Conservation (phyloP, 2,888 invertebrate species). For the Apotomis betuletana region DNA sequence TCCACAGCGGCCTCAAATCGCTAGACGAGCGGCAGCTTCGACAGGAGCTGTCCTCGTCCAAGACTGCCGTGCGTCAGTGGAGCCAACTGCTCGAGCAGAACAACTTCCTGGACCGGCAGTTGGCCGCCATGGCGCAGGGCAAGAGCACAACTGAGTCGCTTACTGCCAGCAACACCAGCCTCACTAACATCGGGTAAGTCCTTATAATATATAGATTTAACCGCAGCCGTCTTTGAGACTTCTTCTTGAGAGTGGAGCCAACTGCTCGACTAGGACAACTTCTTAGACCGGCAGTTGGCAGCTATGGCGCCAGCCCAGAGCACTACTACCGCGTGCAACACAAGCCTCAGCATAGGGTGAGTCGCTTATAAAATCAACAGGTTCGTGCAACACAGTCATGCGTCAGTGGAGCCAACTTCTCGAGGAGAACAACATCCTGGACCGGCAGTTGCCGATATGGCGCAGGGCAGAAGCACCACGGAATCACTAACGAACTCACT, state of each 20-base stretch:
- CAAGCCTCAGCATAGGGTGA: no score
- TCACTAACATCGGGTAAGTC: conserved; percentile 78
- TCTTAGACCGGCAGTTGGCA: neutral
- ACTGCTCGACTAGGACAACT: neutral
- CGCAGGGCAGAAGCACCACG: conserved; percentile 72
- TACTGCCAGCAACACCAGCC: conserved; percentile 77
- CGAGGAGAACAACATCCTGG: conserved; percentile 75
- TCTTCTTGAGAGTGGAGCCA: neutral
- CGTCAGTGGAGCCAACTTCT: no score
- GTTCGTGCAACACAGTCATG: no score
- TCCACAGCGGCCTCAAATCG: conserved; percentile 79
- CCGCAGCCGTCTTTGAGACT: no score
- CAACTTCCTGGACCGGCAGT: conserved; percentile 71
- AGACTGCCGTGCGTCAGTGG: conserved; percentile 76
- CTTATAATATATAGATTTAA: conserved; percentile 8
- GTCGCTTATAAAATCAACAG: no score
- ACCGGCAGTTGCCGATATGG: conserved; percentile 75
- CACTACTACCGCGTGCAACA: no score
- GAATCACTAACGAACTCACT: conserved; percentile 57
- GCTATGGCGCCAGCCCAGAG: no score
- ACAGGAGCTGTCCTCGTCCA: conserved; percentile 76
- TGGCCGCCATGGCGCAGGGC: conserved; percentile 78
- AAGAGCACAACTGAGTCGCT: conserved; percentile 75
- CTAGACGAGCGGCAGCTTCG: conserved; percentile 77
- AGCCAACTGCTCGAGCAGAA: conserved; percentile 78